Conservation (phyloP, 2,113 vertebrate genomes). For the Callospermophilus lateralis region DNA sequence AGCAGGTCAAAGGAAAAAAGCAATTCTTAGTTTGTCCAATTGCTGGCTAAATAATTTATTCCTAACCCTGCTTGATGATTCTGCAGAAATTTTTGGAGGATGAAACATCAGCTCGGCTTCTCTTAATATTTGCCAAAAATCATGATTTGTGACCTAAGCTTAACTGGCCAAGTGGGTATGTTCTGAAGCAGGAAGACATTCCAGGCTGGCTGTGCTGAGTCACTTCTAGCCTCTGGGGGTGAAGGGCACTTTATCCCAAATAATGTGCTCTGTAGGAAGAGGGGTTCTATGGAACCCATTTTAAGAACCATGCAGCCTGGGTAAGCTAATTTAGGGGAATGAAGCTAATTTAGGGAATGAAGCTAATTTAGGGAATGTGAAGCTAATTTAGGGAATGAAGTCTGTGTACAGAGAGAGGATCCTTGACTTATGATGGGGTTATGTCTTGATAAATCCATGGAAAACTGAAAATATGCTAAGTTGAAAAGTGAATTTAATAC, state of each 20-base stretch:
- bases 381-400: neutral
- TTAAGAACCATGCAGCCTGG: neutral
- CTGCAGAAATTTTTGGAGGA: neutral
- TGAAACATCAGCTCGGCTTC: conserved; percentile 34
- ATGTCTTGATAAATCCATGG: neutral
- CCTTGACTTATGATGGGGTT: too few relatives aligned
- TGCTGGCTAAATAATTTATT: neutral
- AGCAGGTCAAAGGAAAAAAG: neutral
- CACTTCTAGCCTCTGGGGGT: neutral
- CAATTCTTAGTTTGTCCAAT: neutral
- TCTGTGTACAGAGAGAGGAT: neutral
- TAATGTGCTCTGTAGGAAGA: neutral
- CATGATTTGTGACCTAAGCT: neutral
- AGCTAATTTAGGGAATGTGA: too few relatives aligned
- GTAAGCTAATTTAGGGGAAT: too few relatives aligned
- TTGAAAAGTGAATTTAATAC: neutral
- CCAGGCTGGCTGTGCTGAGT: neutral
- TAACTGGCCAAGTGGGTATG: neutral
- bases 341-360: neutral
- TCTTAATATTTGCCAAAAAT: neutral
- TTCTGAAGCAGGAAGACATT: neutral
- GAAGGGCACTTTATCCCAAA: neutral
- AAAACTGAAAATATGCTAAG: neutral
- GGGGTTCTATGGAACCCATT: neutral
- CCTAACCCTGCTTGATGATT: neutral